A percentile compares a stretch with the other conserved stretches of the same genome.
phyloP scores from a whole-genome alignment of 1,140 invertebrate species.

The Aporrectodea caliginosa region DNA sequence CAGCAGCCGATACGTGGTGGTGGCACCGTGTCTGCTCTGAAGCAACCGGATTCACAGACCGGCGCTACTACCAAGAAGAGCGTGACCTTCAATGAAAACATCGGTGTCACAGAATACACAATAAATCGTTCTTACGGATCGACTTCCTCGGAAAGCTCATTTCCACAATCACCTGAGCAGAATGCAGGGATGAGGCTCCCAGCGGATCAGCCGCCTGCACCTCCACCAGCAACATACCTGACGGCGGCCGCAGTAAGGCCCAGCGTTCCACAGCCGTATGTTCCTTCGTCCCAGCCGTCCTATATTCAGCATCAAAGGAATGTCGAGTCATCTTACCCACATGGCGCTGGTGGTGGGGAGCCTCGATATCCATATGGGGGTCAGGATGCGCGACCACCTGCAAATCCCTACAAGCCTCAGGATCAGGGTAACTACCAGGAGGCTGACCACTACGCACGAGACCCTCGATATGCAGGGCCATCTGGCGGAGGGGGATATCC shows the following conservation, averaged over 20 bases:
- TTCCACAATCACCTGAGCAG: conserved; percentile 17
- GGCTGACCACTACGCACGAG: neutral
- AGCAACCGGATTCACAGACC: neutral
- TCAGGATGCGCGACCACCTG: neutral
- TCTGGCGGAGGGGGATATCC: neutral
- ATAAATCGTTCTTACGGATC: conserved; percentile 25
- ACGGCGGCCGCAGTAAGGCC: conserved; percentile 11
- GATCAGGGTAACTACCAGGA: neutral
- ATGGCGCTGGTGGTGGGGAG: neutral
- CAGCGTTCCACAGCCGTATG: neutral
- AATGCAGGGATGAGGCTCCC: conserved; percentile 27
- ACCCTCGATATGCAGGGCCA: neutral
- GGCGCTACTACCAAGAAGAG: conserved; percentile 45
- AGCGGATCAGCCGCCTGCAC: conserved; percentile 24
- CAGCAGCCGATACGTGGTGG: neutral
- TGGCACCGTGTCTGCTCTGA: neutral
- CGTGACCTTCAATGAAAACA: conserved; percentile 52
- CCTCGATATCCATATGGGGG: neutral
- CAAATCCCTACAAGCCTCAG: neutral
- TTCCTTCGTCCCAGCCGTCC: neutral
- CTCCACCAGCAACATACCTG: conserved; percentile 24
- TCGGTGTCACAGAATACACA: conserved; percentile 31
- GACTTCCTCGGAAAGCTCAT: conserved; percentile 16
- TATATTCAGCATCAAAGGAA: neutral
- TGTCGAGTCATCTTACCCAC: neutral